Evolutionary conservation across 2,113 vertebrate species (phyloP).

Genomic region (Aspidoscelis tigris): DNA sequence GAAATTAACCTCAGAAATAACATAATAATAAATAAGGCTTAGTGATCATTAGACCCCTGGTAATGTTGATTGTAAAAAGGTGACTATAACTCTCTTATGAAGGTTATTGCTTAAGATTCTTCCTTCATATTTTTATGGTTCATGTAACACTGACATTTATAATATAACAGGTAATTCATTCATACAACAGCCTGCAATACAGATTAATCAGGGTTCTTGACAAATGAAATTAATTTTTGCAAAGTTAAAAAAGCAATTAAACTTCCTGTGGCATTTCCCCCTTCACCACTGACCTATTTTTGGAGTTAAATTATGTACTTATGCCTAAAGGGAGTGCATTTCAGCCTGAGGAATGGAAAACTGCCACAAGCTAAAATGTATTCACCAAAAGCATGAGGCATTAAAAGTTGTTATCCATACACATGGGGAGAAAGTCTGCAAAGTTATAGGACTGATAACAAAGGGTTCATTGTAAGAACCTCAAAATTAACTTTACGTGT

Average conservation of each 20-base stretch:
- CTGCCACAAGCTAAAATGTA: slow-evolving; percentile 58
- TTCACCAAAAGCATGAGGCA: slow-evolving; percentile 56
- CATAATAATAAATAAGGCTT: not conserved
- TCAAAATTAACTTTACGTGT: slow-evolving; percentile 33
- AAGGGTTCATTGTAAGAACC: slow-evolving; percentile 34
- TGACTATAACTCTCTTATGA: slow-evolving; percentile 7
- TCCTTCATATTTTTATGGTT: slow-evolving; percentile 51
- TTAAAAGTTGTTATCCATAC: slow-evolving; percentile 55
- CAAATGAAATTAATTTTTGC: slow-evolving; percentile 60
- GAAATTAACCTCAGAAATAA: slow-evolving; percentile 20
- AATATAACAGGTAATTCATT: slow-evolving; percentile 53
- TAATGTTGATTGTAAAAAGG: slow-evolving; percentile 4
- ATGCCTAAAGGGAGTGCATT: slow-evolving; percentile 57
- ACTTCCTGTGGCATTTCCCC: slow-evolving; percentile 58
- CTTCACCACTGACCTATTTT: slow-evolving; percentile 60
- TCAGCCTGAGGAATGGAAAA: slow-evolving; percentile 63
- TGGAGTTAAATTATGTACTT: slow-evolving; percentile 61
- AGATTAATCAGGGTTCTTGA: slow-evolving; percentile 55
- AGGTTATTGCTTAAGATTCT: slow-evolving; percentile 36
- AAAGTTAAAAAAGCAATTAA: slow-evolving; percentile 62
- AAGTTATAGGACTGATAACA: slow-evolving; percentile 55
- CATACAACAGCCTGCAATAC: slow-evolving; percentile 44
- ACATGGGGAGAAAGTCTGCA: slow-evolving; percentile 52
- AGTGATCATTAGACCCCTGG: slow-evolving; percentile 2
- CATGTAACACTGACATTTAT: slow-evolving; percentile 39